Evolutionary conservation across 2,888 invertebrate species (phyloP).

Genomic region (Parapristionchus giblindavisi): DNA sequence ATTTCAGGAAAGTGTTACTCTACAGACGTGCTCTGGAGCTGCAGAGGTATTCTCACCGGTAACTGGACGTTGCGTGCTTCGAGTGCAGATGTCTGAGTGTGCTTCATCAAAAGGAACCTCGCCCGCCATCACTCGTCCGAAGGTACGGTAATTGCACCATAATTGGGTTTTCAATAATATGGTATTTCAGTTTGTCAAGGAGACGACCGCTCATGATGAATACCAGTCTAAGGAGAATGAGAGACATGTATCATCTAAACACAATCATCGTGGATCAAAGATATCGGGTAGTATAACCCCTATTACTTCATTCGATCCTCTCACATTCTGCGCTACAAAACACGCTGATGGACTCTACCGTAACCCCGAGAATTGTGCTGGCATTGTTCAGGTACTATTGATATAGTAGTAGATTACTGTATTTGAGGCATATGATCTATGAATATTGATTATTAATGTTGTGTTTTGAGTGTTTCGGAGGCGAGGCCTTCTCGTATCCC

Average conservation of each 20-base stretch:
- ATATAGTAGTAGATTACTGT: slow-evolving; percentile 1
- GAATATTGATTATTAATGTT: no score
- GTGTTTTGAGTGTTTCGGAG: slow-evolving; percentile 58
- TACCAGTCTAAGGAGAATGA: no score
- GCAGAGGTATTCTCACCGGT: slow-evolving; percentile 2
- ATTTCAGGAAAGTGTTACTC: neutral
- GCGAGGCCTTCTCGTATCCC: slow-evolving; percentile 58
- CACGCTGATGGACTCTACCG: slow-evolving; percentile 57
- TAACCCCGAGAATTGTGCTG: slow-evolving; percentile 57
- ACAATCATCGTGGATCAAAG: neutral
- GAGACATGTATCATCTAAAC: no score
- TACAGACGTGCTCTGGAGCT: neutral
- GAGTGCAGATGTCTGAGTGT: slow-evolving; percentile 14
- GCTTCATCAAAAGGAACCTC: neutral
- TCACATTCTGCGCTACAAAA: slow-evolving; percentile 5
- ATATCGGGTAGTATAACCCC: neutral
- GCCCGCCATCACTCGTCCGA: slow-evolving; percentile 18
- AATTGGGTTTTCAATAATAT: no score
- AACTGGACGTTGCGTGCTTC: slow-evolving; percentile 8
- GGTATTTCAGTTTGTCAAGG: no score
- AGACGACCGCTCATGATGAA: no score
- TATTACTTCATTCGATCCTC: neutral
- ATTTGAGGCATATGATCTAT: no score
- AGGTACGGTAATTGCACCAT: slow-evolving; percentile 23
- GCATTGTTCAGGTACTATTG: slow-evolving; percentile 46